These are phyloP conservation scores for Ptilodon capucinus DNA, from an alignment of 2,888 invertebrate genomes.

Conservation along the genomic window DNA sequence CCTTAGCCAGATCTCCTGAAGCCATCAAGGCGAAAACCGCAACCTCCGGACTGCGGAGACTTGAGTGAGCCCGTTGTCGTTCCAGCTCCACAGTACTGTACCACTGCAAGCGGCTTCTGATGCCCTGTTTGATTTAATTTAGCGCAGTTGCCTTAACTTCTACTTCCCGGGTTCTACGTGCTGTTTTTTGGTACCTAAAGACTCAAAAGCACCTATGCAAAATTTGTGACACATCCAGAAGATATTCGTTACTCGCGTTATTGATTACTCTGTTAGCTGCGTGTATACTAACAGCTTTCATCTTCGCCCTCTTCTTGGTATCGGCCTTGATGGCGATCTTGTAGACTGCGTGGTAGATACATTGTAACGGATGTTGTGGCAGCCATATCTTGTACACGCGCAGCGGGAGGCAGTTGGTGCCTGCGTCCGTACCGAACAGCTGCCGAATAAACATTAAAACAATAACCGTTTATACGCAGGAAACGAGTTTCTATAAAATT, in stretches of 20 bases:
- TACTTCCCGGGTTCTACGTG: too few species aligned
- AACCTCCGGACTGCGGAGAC: conserved; percentile 61
- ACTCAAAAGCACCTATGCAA: too few species aligned
- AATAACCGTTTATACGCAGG: too few species aligned
- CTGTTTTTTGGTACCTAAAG: too few species aligned
- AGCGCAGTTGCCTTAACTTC: too few species aligned
- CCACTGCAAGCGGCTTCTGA: conserved; percentile 59
- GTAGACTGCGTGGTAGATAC: conserved; percentile 63
- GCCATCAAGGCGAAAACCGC: conserved; percentile 51
- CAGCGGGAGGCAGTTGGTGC: conserved; percentile 46
- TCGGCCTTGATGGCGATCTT: conserved; percentile 57
- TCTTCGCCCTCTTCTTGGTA: conserved; percentile 56
- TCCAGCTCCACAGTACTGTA: conserved; percentile 54
- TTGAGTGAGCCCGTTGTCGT: conserved; percentile 57
- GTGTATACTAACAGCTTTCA: conserved; percentile 39
- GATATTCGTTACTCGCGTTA: too few species aligned
- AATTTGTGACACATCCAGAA: too few species aligned
- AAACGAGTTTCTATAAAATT: too few species aligned
- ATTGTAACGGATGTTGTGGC: conserved; percentile 45
- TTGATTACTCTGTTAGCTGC: too few species aligned
- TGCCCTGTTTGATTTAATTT: too few species aligned
- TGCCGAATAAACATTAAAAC: too few species aligned
- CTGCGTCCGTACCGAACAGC: conserved; percentile 55
- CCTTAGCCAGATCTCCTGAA: conserved; percentile 43
- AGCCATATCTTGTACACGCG: conserved; percentile 65